These are phyloP conservation scores for Dromiciops gliroides DNA, from an alignment of 2,113 vertebrate genomes.

Conservation along the genomic window DNA sequence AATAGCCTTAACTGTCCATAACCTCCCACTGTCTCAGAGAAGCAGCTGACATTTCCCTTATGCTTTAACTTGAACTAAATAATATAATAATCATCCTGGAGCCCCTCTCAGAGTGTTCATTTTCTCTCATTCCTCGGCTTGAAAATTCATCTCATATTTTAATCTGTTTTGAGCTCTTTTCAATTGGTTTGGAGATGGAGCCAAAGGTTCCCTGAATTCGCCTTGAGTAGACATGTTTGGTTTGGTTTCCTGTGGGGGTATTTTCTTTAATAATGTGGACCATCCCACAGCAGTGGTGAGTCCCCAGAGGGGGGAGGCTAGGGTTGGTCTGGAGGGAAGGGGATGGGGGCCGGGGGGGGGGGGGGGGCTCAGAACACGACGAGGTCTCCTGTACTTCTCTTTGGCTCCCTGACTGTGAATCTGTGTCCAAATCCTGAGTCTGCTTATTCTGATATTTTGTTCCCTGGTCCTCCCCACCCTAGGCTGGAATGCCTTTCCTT, in stretches of 20 bases:
- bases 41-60: slow-evolving; percentile 74
- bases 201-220: slow-evolving; percentile 69
- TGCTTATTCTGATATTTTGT: neutral
- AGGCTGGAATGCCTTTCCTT: neutral
- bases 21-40: slow-evolving; percentile 43
- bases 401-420: slow-evolving; percentile 46
- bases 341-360: neutral
- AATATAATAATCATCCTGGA: slow-evolving; percentile 76
- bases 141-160: slow-evolving; percentile 80
- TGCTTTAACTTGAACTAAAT: slow-evolving; percentile 79
- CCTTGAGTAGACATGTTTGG: slow-evolving; percentile 73
- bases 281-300: neutral
- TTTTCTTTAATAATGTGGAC: slow-evolving; percentile 70
- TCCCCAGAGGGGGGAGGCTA: slow-evolving; percentile 8
- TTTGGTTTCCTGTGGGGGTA: slow-evolving; percentile 70
- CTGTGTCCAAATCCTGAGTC: slow-evolving; percentile 48
- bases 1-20: slow-evolving; percentile 29
- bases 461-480: neutral
- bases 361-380: neutral
- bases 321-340: neutral
- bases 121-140: slow-evolving; percentile 77
- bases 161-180: slow-evolving; percentile 82
- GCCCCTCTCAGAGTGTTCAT: slow-evolving; percentile 74
- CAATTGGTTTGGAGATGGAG: slow-evolving; percentile 78
- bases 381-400: neutral